A percentile compares a stretch with the other conserved stretches of the same genome.
These are phyloP conservation scores for Microtus richardsoni DNA, from an alignment of 2,113 vertebrate genomes.

Conservation along the genomic window DNA sequence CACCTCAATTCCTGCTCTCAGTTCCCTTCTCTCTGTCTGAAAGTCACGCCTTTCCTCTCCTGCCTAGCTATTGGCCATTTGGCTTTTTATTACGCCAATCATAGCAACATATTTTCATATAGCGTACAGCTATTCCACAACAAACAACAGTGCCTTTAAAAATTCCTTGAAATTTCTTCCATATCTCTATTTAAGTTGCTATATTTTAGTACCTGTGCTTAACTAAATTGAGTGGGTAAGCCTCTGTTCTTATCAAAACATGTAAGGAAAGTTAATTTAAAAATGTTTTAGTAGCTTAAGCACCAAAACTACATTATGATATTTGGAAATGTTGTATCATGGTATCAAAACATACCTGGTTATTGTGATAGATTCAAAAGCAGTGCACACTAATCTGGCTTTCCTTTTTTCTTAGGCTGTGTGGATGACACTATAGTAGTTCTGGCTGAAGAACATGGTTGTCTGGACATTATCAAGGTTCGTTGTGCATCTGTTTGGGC, in stretches of 20 bases:
- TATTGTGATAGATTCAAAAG: not conserved
- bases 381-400: not conserved
- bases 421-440: constrained; percentile 96
- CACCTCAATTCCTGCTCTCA: not conserved
- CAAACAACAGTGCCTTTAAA: not conserved
- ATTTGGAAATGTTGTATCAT: not conserved
- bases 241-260: constrained; percentile 27
- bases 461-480: constrained; percentile 94
- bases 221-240: not conserved
- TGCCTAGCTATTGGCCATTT: not conserved
- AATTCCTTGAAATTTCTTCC: not conserved
- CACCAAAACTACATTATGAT: not conserved
- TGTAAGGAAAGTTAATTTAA: not conserved
- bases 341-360: not conserved
- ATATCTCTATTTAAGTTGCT: not conserved
- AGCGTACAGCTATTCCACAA: not conserved
- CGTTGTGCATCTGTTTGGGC: constrained; percentile 55
- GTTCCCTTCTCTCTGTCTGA: not conserved
- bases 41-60: not conserved
- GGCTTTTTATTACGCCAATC: not conserved
- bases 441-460: constrained; percentile 97
- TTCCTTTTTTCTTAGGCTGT: constrained; percentile 88
- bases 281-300: not conserved
- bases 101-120: not conserved
- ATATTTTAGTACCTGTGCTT: not conserved